A percentile compares a stretch with the other conserved stretches of the same genome.
Conservation (phyloP, 2,888 invertebrate species). For the Corbicula japonica region DNA sequence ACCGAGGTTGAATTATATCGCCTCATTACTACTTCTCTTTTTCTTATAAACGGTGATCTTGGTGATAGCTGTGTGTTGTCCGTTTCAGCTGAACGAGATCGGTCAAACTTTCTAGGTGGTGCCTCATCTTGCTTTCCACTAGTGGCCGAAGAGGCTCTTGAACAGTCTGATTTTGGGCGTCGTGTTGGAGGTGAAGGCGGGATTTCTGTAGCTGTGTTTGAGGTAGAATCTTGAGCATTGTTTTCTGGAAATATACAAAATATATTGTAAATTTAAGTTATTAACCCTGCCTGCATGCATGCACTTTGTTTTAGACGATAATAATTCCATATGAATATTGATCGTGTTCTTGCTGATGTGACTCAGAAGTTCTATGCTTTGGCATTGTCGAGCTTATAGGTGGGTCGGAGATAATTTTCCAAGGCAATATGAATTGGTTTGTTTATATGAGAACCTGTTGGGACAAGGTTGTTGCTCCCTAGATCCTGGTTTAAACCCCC, state of each 20-base stretch:
- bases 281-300: too few species aligned
- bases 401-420: too few species aligned
- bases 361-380: too few species aligned
- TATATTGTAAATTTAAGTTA: too few species aligned
- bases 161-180: neutral
- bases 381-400: too few species aligned
- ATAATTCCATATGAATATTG: too few species aligned
- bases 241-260: conserved; percentile 4
- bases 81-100: neutral
- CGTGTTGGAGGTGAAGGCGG: conserved; percentile 28
- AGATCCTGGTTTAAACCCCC: too few species aligned
- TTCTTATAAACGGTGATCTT: conserved; percentile 43
- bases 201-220: neutral
- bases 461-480: too few species aligned
- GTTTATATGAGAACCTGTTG: too few species aligned
- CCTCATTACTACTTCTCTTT: conserved; percentile 49
- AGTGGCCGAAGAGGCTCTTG: neutral
- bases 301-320: too few species aligned
- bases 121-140: conserved; percentile 2
- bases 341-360: too few species aligned
- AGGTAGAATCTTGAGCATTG: neutral
- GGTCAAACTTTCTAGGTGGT: neutral
- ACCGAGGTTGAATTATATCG: conserved; percentile 47
- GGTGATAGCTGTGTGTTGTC: conserved; percentile 23
- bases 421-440: too few species aligned